phyloP scores from a whole-genome alignment of 2,888 invertebrate species.

The Cephus sareptanus region DNA sequence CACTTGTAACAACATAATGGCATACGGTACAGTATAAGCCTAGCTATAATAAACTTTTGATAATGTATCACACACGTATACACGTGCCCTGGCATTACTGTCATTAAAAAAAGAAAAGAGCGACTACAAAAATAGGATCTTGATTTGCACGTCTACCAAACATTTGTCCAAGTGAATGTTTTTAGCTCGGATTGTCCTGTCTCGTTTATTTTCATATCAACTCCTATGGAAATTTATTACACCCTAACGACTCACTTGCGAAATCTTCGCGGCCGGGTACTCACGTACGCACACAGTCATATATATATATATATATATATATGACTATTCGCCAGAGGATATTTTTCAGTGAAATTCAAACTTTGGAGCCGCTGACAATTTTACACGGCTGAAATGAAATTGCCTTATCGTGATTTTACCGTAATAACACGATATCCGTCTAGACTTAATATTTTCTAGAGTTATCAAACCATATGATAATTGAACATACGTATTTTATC shows the following conservation, averaged over 20 bases:
- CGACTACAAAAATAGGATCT: background rate
- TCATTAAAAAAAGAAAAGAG: background rate
- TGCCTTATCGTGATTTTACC: background rate
- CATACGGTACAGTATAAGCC: background rate
- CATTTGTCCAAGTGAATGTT: background rate
- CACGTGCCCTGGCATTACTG: background rate
- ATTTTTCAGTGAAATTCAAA: background rate
- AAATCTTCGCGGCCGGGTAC: background rate
- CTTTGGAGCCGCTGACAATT: background rate
- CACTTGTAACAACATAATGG: background rate
- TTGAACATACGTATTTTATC: background rate
- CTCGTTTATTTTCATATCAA: background rate
- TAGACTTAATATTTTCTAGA: background rate
- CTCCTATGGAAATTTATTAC: background rate
- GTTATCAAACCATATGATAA: background rate
- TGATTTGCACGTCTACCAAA: background rate
- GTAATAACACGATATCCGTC: background rate
- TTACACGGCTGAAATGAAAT: background rate
- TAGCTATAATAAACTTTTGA: background rate
- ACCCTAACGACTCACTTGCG: background rate
- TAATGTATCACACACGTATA: background rate
- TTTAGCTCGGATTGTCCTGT: background rate
- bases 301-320: too few relatives aligned
- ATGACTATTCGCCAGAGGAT: background rate
- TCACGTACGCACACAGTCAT: background rate